phyloP scores from a whole-genome alignment of 1,140 invertebrate species.

The Panagrolaimus sp. region DNA sequence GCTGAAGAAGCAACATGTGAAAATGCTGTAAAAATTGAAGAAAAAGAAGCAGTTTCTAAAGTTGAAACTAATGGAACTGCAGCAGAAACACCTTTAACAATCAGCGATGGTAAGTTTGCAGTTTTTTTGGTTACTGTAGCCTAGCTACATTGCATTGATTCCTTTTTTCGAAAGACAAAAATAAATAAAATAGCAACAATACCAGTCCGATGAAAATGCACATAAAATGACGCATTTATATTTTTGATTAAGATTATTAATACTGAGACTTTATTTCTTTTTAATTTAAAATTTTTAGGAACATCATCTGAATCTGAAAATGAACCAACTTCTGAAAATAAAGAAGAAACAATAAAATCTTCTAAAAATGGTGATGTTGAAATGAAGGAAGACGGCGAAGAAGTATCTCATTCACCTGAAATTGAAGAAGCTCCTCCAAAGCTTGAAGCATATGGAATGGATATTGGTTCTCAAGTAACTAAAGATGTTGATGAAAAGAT shows the following conservation, averaged over 20 bases:
- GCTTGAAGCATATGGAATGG: neutral
- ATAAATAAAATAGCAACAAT: neutral
- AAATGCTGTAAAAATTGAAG: constrained; percentile 12
- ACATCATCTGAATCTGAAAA: neutral
- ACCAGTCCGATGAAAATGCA: neutral
- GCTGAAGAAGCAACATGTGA: neutral
- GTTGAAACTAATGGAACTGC: neutral
- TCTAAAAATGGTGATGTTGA: neutral
- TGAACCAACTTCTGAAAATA: neutral
- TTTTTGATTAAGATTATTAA: constrained; percentile 3
- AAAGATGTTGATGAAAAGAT: no score
- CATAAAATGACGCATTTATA: neutral
- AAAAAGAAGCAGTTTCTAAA: no score
- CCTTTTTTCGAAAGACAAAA: neutral
- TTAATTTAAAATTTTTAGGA: neutral
- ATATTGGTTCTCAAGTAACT: neutral
- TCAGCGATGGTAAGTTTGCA: neutral
- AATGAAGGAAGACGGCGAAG: no score
- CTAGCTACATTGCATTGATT: neutral
- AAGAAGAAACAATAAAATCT: neutral
- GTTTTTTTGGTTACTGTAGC: neutral
- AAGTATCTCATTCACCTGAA: neutral
- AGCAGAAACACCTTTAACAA: neutral
- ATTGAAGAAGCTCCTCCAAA: neutral
- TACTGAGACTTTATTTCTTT: neutral